Conservation (phyloP, 2,888 invertebrate species). For the Lordiphosa andalusiaca region DNA sequence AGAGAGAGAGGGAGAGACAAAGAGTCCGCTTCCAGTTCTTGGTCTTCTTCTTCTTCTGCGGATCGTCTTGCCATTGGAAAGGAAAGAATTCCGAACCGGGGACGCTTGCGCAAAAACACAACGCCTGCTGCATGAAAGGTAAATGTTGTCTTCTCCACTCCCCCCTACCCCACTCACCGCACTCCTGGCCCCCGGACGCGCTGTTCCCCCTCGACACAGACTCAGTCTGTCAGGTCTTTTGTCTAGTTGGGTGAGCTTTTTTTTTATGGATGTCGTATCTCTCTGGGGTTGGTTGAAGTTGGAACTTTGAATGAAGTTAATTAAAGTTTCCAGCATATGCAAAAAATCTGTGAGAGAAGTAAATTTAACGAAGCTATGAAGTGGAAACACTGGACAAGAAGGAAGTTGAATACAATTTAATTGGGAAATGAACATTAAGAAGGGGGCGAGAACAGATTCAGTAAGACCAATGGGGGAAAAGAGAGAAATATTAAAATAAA, state of each 20-base stretch:
- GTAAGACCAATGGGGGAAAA: too few species aligned
- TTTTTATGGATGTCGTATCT: conserved; percentile 3
- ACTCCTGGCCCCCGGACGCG: background rate
- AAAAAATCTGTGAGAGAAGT: conserved; percentile 7
- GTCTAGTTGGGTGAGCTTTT: conserved; percentile 55
- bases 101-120: conserved; percentile 35
- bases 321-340: conserved; percentile 28
- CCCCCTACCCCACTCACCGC: conserved; percentile 6
- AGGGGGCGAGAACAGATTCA: too few species aligned
- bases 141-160: conserved; percentile 13
- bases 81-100: conserved; percentile 29
- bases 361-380: conserved; percentile 6
- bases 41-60: conserved; percentile 25
- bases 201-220: conserved; percentile 1
- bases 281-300: conserved; percentile 25
- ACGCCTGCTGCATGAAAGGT: conserved; percentile 40
- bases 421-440: too few species aligned
- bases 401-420: background rate
- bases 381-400: background rate
- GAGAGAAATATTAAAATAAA: too few species aligned
- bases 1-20: conserved; percentile 6
- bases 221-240: conserved; percentile 33
- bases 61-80: conserved; percentile 21
- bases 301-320: conserved; percentile 42
- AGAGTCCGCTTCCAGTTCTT: conserved; percentile 32